Percentiles rank a stretch among this genome's conserved stretches.
Conservation (phyloP, 2,113 vertebrate species). For the Jaculus jaculus region DNA sequence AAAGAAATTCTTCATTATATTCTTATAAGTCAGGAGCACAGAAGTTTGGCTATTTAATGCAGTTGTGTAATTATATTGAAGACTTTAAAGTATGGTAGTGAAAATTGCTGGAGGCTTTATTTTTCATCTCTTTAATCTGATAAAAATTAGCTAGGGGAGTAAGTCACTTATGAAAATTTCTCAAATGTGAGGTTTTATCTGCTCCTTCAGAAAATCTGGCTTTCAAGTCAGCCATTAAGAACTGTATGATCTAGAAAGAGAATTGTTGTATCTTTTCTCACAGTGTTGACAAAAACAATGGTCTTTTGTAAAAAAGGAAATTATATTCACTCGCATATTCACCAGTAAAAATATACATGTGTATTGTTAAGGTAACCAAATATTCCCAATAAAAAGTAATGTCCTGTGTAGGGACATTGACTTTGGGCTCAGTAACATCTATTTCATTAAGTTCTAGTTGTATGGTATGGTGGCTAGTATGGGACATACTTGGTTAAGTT, state of each 20-base stretch:
- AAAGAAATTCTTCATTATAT: not conserved
- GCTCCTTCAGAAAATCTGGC: not conserved
- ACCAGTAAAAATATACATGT: not conserved
- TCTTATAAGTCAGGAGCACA: not conserved
- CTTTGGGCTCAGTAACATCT: not conserved
- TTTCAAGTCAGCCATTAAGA: not conserved
- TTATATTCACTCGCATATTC: not conserved
- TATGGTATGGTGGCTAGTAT: not conserved
- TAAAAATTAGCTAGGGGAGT: conserved; percentile 5
- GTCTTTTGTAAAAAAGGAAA: not conserved
- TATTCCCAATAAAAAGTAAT: not conserved
- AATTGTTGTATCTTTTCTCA: not conserved
- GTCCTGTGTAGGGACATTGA: not conserved
- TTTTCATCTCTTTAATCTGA: not conserved
- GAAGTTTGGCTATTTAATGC: not conserved
- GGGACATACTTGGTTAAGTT: not conserved
- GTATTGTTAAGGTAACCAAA: not conserved
- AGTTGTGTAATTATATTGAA: not conserved
- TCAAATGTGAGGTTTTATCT: not conserved
- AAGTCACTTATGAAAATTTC: not conserved
- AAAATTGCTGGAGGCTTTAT: not conserved
- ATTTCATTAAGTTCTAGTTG: not conserved
- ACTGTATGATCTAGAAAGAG: not conserved
- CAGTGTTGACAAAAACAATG: not conserved
- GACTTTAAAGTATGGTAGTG: not conserved